Conservation (phyloP, 2,797 vertebrate species). For the Chelon auratus region DNA sequence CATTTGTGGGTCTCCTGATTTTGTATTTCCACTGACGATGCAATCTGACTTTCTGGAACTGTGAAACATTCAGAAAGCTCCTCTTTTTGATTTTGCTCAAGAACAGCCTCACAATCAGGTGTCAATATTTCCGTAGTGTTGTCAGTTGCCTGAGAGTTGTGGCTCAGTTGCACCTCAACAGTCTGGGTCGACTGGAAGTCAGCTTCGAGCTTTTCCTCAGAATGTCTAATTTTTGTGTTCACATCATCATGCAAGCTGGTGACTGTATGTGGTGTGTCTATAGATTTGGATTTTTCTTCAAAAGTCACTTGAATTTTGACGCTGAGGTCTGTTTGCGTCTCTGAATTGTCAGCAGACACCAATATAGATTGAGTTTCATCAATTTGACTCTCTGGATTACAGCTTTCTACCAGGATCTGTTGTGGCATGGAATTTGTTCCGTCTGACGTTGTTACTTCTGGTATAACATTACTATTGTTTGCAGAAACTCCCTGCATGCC, state of each 20-base stretch:
- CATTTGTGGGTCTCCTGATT: constrained; percentile 27
- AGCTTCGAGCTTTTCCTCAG: constrained; percentile 39
- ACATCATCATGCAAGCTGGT: constrained; percentile 34
- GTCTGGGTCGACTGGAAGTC: constrained; percentile 25
- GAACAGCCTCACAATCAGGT: constrained; percentile 27
- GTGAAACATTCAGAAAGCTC: constrained; percentile 25
- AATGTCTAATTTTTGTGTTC: constrained; percentile 28
- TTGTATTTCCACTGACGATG: constrained; percentile 20
- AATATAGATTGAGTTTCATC: constrained; percentile 15
- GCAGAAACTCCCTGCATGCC: constrained; percentile 13
- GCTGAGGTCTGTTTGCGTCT: constrained; percentile 55
- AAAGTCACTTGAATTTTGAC: constrained; percentile 65
- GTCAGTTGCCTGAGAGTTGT: constrained; percentile 23
- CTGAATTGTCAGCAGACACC: constrained; percentile 23
- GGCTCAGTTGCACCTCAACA: constrained; percentile 35
- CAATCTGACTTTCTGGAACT: constrained; percentile 25
- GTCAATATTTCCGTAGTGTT: constrained; percentile 34
- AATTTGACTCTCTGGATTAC: constrained; percentile 28
- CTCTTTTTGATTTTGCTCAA: constrained; percentile 33
- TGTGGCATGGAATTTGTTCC: constrained; percentile 31
- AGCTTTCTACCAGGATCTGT: constrained; percentile 25
- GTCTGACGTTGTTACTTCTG: neutral
- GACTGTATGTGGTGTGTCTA: constrained; percentile 28
- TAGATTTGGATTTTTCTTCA: constrained; percentile 47
- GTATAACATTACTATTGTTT: constrained; percentile 5